phyloP scores from a whole-genome alignment of 1,140 invertebrate species.

The Chlorops oryzae region DNA sequence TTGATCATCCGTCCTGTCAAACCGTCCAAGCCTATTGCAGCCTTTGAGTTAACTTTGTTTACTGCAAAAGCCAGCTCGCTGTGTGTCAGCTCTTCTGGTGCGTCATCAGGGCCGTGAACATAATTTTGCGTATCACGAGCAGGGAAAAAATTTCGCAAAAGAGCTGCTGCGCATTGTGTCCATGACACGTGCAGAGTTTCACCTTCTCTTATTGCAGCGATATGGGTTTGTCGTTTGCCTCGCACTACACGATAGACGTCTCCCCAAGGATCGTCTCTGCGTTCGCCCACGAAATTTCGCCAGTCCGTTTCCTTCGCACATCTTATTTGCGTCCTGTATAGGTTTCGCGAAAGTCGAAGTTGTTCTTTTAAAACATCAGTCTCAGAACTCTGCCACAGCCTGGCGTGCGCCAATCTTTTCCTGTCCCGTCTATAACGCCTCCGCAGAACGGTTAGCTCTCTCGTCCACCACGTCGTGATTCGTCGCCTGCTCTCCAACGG shows the following conservation, averaged over 20 bases:
- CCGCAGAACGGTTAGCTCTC: too few species aligned
- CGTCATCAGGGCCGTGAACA: neutral
- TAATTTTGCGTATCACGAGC: neutral
- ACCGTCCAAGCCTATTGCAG: conserved; percentile 4
- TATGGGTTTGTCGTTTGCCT: neutral
- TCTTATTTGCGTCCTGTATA: too few species aligned
- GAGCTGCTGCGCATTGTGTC: neutral
- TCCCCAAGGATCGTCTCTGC: conserved; percentile 8
- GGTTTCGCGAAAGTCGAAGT: too few species aligned
- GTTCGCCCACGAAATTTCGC: neutral
- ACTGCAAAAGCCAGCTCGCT: neutral
- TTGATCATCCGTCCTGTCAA: conserved; percentile 5
- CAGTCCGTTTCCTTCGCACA: too few species aligned
- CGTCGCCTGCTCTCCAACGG: too few species aligned
- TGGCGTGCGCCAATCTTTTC: too few species aligned
- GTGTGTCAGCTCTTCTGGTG: neutral
- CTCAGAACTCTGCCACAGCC: too few species aligned
- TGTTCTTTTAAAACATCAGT: too few species aligned
- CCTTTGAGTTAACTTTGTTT: neutral
- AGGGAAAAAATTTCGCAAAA: conserved; percentile 5
- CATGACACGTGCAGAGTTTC: neutral
- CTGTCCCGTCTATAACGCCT: too few species aligned
- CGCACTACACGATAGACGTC: conserved; percentile 4
- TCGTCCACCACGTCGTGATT: too few species aligned
- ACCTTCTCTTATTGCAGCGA: neutral